Base-by-base conservation (phyloP, 2,888 invertebrate species). In the Nemotelus pantherinus region DNA sequence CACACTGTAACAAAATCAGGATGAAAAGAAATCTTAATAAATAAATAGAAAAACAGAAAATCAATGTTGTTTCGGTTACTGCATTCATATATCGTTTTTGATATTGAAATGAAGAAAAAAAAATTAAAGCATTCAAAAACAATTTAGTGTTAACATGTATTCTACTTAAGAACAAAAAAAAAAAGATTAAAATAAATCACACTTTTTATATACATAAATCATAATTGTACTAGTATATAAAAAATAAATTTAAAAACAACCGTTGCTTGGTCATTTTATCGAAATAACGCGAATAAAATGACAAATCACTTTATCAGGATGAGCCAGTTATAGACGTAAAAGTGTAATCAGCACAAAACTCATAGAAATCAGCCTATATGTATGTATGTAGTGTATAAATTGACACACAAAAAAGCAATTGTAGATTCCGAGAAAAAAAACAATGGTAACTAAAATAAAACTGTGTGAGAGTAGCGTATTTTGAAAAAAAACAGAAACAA, bases 221-320 rank as follows among this genome's bases (percentile, higher is more conserved):
- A 25, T 25, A 25, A 25, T 25, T 25, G 25, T 25, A 25, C 25
- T 25, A 50, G 41, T n/a, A 50, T 48, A 43, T 55, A 41, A 70
- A 9, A 67, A 48, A n/a, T n/a, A 70, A 70, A 53, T 55, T 55
- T 70, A 70, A 68, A 70, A n/a, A 7, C 55, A 70, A 70, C 5
- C 41, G 70, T 70, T 70, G 70, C 70, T 70, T 70, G 70, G 70
- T 70, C 55, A 55, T 70, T 70, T 70, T 70, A 55, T 55, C 55
- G 41, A 9, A 6, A 43, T 65, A 9, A 3, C 41, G 41, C 3
- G 25, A 25, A 70, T 55, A 70, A 55, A 70, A 70, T 70, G 70
- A 43, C 55, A 47, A 65, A 10, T 25, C 39, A 55, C 7, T 41
- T 70, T 70, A 70, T 70, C 70, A 70, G 70, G 70, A 70, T 70